phyloP scores from a whole-genome alignment of 2,113 vertebrate species.

The Scalopus aquaticus region DNA sequence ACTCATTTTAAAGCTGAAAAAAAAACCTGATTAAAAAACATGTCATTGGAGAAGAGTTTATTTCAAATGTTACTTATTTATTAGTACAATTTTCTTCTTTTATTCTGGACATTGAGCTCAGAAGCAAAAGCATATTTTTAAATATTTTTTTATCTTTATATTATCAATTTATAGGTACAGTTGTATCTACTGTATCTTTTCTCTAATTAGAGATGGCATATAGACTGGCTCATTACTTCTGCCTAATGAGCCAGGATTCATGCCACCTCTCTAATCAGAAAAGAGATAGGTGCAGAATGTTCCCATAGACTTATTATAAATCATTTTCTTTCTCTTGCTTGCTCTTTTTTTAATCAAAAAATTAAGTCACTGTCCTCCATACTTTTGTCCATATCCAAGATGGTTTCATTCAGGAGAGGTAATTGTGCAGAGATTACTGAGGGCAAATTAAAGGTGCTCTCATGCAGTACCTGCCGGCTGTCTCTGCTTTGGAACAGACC shows the following conservation, averaged over 20 bases:
- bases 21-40: constrained; percentile 52
- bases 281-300: constrained; percentile 89
- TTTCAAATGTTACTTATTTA: constrained; percentile 49
- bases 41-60: constrained; percentile 50
- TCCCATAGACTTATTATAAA: constrained; percentile 87
- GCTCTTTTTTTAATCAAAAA: constrained; percentile 80
- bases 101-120: constrained; percentile 6
- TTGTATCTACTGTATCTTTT: constrained; percentile 88
- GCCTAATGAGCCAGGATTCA: constrained; percentile 87
- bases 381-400: constrained; percentile 81
- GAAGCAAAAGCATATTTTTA: constrained; percentile 70
- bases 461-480: constrained; percentile 51
- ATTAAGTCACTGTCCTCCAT: constrained; percentile 80
- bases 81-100: constrained; percentile 45
- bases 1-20: constrained; percentile 41
- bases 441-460: constrained; percentile 72
- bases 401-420: constrained; percentile 81
- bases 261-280: constrained; percentile 90
- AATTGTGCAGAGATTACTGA: constrained; percentile 74
- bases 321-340: constrained; percentile 79
- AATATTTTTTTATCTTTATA: constrained; percentile 83
- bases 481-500: not conserved
- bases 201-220: constrained; percentile 90
- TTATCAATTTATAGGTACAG: constrained; percentile 84
- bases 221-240: constrained; percentile 89